Conservation (phyloP, 2,888 invertebrate genomes). For the Tetranychus piercei region DNA sequence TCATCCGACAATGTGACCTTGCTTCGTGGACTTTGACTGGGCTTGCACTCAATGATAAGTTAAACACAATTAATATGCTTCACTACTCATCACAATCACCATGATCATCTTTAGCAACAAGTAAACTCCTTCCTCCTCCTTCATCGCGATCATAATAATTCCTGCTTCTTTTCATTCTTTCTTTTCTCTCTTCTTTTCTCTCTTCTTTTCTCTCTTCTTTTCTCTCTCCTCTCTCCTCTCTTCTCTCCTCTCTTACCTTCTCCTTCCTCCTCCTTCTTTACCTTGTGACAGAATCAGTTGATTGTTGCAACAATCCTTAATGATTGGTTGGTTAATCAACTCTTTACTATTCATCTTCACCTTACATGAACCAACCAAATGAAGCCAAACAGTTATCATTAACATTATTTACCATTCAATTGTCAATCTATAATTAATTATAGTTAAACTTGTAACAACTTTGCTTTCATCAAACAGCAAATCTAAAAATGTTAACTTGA, state of each 20-base stretch:
- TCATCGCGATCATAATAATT: background rate
- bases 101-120: background rate
- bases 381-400: background rate
- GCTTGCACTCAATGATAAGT: background rate
- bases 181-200: background rate
- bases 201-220: no score
- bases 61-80: slow-evolving; percentile 2
- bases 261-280: background rate
- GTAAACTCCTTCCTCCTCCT: background rate
- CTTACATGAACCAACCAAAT: background rate
- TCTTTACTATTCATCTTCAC: background rate
- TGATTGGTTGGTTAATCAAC: background rate
- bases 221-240: background rate
- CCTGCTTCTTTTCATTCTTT: background rate
- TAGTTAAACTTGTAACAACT: background rate
- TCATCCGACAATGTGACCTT: background rate
- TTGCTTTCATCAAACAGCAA: no score
- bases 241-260: background rate
- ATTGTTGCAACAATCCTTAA: background rate
- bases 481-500: no score
- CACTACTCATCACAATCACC: background rate
- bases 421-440: background rate
- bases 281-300: background rate
- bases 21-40: background rate
- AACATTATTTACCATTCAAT: background rate